These are phyloP conservation scores for Leucosticte australis DNA, from an alignment of 2,113 vertebrate genomes.

Conservation along the genomic window DNA sequence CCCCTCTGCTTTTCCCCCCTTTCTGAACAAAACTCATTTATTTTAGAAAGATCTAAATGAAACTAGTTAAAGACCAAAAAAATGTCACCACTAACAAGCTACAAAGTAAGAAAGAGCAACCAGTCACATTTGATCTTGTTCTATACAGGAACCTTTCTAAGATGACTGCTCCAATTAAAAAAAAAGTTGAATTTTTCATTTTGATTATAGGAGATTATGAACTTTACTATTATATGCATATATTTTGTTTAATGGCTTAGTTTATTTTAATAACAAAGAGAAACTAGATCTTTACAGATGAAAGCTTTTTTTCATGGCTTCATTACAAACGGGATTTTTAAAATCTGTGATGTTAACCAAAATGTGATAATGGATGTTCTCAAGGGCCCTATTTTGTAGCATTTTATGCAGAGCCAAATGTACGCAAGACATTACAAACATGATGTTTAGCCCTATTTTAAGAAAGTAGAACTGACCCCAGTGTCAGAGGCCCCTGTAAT, in stretches of 20 bases:
- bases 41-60: neutral
- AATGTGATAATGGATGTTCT: constrained; percentile 77
- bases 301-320: constrained; percentile 69
- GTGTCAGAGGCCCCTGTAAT: constrained; percentile 44
- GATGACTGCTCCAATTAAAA: constrained; percentile 47
- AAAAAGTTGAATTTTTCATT: constrained; percentile 50
- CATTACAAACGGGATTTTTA: constrained; percentile 69
- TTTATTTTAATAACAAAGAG: constrained; percentile 81
- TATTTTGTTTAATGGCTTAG: constrained; percentile 74
- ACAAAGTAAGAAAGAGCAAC: constrained; percentile 50
- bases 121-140: constrained; percentile 44
- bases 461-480: constrained; percentile 28
- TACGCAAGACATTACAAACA: constrained; percentile 42
- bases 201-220: constrained; percentile 65
- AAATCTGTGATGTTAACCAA: constrained; percentile 77
- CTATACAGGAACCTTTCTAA: neutral
- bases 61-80: constrained; percentile 36
- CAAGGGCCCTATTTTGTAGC: constrained; percentile 70
- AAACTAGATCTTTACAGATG: constrained; percentile 76
- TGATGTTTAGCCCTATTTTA: constrained; percentile 55
- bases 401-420: constrained; percentile 65
- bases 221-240: constrained; percentile 63
- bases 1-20: neutral
- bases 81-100: constrained; percentile 1
- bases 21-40: constrained; percentile 9